These are phyloP conservation scores for honey bee (Apis mellifera) DNA, from an alignment of 1,140 invertebrate species.

Conservation along the genomic window DNA sequence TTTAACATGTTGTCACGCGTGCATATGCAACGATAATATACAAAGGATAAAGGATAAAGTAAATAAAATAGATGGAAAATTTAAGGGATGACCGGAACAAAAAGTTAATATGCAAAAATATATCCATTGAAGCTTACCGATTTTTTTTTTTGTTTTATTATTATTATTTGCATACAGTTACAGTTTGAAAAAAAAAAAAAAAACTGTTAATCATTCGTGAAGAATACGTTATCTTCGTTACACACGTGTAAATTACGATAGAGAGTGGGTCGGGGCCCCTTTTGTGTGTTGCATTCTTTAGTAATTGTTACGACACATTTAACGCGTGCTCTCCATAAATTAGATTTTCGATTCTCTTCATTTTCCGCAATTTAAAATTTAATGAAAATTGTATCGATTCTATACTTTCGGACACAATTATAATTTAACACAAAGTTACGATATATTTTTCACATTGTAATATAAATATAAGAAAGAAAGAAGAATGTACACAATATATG, in stretches of 20 bases:
- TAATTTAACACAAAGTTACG: no score
- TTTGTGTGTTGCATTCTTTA: constrained; percentile 49
- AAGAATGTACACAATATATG: not conserved
- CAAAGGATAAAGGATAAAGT: no score
- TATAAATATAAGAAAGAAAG: no score
- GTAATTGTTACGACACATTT: constrained; percentile 38
- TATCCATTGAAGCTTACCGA: no score
- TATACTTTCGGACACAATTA: no score
- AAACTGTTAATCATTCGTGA: constrained; percentile 15
- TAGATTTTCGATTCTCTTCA: not conserved
- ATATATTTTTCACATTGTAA: no score
- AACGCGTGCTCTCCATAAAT: constrained; percentile 22
- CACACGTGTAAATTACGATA: constrained; percentile 24
- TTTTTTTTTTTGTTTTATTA: no score
- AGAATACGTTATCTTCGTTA: not conserved
- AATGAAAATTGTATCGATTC: not conserved
- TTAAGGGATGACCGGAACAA: no score
- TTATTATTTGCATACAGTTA: not conserved
- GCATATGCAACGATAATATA: no score
- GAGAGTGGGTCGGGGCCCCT: constrained; percentile 46
- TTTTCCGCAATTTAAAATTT: not conserved
- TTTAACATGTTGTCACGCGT: no score
- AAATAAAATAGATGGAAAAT: no score
- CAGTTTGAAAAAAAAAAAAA: not conserved
- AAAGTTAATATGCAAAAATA: no score